Evolutionary conservation across 1,140 invertebrate genomes (phyloP).

Genomic region (Aporrectodea caliginosa): DNA sequence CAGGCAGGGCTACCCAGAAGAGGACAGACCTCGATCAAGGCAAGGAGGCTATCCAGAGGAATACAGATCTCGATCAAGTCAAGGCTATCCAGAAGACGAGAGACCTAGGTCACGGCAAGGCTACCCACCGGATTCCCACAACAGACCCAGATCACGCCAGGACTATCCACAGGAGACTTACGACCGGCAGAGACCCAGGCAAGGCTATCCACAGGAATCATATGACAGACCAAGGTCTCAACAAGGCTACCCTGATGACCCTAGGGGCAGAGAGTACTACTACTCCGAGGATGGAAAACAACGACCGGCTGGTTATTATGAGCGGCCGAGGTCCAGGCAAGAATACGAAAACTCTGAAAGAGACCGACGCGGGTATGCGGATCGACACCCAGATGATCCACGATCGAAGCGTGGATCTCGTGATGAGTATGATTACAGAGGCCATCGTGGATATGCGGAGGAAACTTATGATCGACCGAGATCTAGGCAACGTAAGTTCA

Average conservation of each 20-base stretch:
- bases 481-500: background rate
- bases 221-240: background rate
- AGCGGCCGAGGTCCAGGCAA: background rate
- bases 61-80: conserved; percentile 23
- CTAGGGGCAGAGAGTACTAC: background rate
- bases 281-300: background rate
- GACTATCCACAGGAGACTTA: background rate
- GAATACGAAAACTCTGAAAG: background rate
- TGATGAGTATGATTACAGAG: background rate
- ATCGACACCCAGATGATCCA: background rate
- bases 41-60: conserved; percentile 17
- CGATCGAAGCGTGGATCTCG: background rate
- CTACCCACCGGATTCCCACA: background rate
- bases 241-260: background rate
- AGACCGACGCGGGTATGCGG: background rate
- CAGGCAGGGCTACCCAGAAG: conserved; percentile 22
- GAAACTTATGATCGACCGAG: background rate
- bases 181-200: background rate
- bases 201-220: background rate
- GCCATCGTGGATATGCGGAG: background rate
- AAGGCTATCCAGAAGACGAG: background rate
- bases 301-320: background rate
- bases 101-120: background rate
- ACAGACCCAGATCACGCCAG: background rate
- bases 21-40: conserved; percentile 25